phyloP scores from a whole-genome alignment of 92 coral and sea anemone genomes.

The Scolanthus callimorphus region DNA sequence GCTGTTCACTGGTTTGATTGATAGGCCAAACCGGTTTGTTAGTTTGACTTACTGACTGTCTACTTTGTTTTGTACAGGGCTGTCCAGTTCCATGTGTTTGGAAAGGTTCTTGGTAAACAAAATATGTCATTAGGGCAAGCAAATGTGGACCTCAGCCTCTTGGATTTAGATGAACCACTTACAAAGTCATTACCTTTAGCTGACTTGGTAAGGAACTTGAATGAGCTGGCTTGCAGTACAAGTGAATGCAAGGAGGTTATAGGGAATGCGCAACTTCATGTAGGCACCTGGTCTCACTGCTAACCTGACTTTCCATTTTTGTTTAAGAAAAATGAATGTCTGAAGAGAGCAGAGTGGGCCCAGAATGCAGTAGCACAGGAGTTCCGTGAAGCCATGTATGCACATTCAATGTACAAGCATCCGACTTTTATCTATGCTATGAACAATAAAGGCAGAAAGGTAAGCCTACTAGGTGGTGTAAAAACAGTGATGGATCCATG shows the following conservation, averaged over 20 bases:
- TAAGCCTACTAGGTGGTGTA: slow-evolving; percentile 23
- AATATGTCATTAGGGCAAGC: slow-evolving; percentile 80
- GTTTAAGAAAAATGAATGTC: slow-evolving; percentile 91
- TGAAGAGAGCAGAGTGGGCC: slow-evolving; percentile 82
- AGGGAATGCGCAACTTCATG: too few relatives aligned
- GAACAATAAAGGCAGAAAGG: slow-evolving; percentile 86
- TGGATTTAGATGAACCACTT: slow-evolving; percentile 59
- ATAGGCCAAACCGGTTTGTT: too few relatives aligned
- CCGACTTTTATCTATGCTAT: slow-evolving; percentile 75
- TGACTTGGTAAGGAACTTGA: slow-evolving; percentile 93
- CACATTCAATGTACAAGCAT: slow-evolving; percentile 88
- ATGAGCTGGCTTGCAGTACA: too few relatives aligned
- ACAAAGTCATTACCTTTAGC: slow-evolving; percentile 69
- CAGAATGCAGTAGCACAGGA: slow-evolving; percentile 95
- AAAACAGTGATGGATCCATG: too few relatives aligned
- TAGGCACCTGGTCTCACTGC: too few relatives aligned
- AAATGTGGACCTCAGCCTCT: slow-evolving; percentile 58
- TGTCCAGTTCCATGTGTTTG: slow-evolving; percentile 74
- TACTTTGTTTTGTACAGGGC: slow-evolving; percentile 67
- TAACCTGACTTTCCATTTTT: too few relatives aligned
- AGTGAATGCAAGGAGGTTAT: too few relatives aligned
- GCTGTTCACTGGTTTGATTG: too few relatives aligned
- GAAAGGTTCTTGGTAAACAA: slow-evolving; percentile 61
- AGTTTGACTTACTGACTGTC: too few relatives aligned
- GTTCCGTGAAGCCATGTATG: slow-evolving; percentile 97